phyloP scores from a whole-genome alignment of 2,797 vertebrate genomes.

The Podarcis siculus region DNA sequence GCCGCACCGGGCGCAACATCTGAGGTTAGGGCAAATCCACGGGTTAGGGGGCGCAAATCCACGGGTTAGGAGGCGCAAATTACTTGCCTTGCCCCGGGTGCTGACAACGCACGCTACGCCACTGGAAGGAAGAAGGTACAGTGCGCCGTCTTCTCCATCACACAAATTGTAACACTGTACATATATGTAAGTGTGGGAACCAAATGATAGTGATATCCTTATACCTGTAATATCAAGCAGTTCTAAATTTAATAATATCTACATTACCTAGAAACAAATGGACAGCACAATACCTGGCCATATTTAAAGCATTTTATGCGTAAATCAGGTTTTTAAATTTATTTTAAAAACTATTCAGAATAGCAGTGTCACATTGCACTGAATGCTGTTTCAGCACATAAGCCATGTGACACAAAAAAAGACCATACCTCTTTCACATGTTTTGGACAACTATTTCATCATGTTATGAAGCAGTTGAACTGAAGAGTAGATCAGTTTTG shows the following conservation, averaged over 20 bases:
- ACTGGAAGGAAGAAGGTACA: no score
- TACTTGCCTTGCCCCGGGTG: no score
- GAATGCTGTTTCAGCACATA: conserved; percentile 5
- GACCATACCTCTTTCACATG: background rate
- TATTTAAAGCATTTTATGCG: background rate
- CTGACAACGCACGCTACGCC: no score
- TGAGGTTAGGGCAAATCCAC: no score
- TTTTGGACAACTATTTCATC: conserved; percentile 4
- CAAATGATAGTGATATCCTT: background rate
- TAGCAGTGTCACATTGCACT: background rate
- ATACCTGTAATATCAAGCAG: background rate
- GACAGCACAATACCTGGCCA: background rate
- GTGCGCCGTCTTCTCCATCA: background rate
- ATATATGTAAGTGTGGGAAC: background rate
- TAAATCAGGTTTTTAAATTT: background rate
- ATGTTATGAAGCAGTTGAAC: conserved; percentile 33
- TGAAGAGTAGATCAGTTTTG: conserved; percentile 47
- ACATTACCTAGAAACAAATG: background rate
- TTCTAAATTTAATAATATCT: background rate
- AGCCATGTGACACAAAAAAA: background rate
- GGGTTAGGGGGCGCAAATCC: no score
- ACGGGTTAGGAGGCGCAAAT: no score
- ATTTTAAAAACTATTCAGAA: background rate
- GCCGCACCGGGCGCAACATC: no score
- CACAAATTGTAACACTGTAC: background rate